phyloP scores from a whole-genome alignment of 2,797 vertebrate species.

The Myotis pilosus region DNA sequence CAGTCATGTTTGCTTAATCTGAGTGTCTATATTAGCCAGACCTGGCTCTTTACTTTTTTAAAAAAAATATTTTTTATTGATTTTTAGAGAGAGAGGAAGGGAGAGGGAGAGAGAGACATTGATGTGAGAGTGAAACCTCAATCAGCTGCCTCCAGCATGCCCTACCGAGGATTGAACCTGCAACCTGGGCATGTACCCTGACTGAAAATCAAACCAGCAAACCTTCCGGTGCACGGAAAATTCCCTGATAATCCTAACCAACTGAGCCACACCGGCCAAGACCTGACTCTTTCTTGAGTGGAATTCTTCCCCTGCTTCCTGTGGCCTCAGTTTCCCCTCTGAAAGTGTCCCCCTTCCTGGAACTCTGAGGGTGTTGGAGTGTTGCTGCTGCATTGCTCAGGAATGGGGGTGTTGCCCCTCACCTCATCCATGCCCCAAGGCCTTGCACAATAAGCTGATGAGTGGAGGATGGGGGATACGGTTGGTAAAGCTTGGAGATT shows the following conservation, averaged over 20 bases:
- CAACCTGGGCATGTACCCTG: not conserved
- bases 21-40: not conserved
- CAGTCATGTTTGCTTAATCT: not conserved
- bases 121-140: not conserved
- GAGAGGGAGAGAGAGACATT: not conserved
- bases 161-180: not conserved
- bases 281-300: not conserved
- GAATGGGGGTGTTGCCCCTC: not conserved
- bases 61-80: not conserved
- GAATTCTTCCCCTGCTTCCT: not conserved
- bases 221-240: not conserved
- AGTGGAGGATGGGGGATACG: not conserved
- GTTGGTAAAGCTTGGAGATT: not conserved
- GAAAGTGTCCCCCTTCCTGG: not conserved
- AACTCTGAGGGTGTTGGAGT: not conserved
- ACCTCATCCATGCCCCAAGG: not conserved
- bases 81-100: not conserved
- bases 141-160: not conserved
- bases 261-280: not conserved
- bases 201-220: not conserved
- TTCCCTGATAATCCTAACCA: not conserved
- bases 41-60: not conserved
- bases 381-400: not conserved
- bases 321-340: conserved; percentile 33
- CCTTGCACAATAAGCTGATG: not conserved